A percentile compares a stretch with the other conserved stretches of the same genome.
Evolutionary conservation across 2,888 invertebrate species (phyloP).

Genomic region (Microdon myrmicae): DNA sequence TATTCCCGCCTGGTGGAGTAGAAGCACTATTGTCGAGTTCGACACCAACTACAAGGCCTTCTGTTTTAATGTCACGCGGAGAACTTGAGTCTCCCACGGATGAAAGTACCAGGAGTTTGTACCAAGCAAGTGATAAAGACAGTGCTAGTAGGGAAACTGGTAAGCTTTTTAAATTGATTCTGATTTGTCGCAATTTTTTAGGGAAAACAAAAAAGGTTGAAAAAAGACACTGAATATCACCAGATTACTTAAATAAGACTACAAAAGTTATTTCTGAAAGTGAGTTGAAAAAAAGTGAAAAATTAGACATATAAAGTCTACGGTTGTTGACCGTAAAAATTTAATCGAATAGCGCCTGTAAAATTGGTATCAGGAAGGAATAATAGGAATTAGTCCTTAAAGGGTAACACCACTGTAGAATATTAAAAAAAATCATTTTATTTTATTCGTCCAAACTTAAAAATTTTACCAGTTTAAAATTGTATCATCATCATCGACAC

Average conservation of each 20-base stretch:
- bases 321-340: conserved; percentile 11
- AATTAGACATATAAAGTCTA: neutral
- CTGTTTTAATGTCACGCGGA: conserved; percentile 53
- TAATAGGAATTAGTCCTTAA: no score
- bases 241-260: neutral
- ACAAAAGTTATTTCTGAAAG: no score
- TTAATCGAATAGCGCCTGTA: no score
- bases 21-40: conserved; percentile 64
- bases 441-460: no score
- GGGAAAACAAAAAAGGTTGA: no score
- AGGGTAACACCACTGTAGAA: no score
- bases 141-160: conserved; percentile 62
- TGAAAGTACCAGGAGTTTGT: conserved; percentile 61
- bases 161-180: conserved; percentile 50
- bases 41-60: conserved; percentile 56
- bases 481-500: no score
- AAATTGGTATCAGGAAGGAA: no score
- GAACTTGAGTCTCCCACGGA: conserved; percentile 59
- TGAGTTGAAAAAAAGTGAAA: conserved; percentile 2
- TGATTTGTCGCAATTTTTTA: conserved; percentile 49
- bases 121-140: conserved; percentile 55
- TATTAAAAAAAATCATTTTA: no score
- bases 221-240: conserved; percentile 16
- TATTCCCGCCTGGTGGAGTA: conserved; percentile 65
- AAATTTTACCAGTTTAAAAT: no score